A percentile compares a stretch with the other conserved stretches of the same genome.
phyloP scores from a whole-genome alignment of 2,888 invertebrate species.

The Campopleginae sp. region DNA sequence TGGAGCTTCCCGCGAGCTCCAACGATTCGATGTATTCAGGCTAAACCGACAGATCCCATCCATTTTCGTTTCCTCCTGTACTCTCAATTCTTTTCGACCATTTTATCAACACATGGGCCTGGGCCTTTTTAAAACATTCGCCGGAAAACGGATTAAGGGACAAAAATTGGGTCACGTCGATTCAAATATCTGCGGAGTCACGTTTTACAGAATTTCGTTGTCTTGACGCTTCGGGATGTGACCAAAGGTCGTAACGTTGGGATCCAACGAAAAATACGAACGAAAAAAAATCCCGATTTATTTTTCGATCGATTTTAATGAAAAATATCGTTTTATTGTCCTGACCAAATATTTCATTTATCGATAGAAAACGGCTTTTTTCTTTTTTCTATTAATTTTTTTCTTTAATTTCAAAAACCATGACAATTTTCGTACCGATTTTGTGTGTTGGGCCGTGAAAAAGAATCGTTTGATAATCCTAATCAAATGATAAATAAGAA shows the following conservation, averaged over 20 bases:
- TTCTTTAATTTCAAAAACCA: too few relatives aligned
- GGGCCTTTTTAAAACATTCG: not conserved
- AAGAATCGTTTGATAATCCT: too few relatives aligned
- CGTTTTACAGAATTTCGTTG: not conserved
- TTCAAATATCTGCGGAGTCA: not conserved
- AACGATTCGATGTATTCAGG: conserved; percentile 29
- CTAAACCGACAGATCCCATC: not conserved
- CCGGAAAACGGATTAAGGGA: not conserved
- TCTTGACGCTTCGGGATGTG: not conserved
- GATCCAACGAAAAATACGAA: too few relatives aligned
- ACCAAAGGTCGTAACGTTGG: not conserved
- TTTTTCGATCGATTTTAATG: too few relatives aligned
- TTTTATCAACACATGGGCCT: not conserved
- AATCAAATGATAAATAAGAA: too few relatives aligned
- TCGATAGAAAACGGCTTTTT: too few relatives aligned
- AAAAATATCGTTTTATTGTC: too few relatives aligned
- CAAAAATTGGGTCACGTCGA: not conserved
- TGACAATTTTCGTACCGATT: too few relatives aligned
- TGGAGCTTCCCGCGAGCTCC: conserved; percentile 46
- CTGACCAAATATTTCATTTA: too few relatives aligned
- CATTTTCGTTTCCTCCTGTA: not conserved
- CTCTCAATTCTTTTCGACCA: not conserved
- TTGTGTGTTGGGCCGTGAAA: too few relatives aligned
- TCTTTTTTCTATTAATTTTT: too few relatives aligned
- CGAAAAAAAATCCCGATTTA: too few relatives aligned